A percentile compares a stretch with the other conserved stretches of the same genome.
Conservation (phyloP, 1,140 invertebrate genomes). For the Nylanderia fulva region DNA sequence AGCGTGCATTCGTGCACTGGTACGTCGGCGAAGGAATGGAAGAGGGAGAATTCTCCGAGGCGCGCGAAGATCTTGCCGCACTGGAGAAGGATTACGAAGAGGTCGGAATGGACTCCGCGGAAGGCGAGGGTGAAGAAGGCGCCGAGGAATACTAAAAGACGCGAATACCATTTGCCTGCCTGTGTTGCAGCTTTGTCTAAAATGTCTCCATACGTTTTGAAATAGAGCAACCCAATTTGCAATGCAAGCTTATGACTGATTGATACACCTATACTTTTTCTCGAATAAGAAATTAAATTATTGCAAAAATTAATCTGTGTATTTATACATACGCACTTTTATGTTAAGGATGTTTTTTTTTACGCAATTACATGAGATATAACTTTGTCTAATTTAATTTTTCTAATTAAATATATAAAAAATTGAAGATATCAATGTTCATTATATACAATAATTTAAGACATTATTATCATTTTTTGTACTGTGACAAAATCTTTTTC, state of each 20-base stretch:
- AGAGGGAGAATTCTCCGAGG: constrained; percentile 72
- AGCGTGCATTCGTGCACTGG: constrained; percentile 73
- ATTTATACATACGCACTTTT: not conserved
- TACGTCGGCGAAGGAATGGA: constrained; percentile 74
- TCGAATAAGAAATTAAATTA: not conserved
- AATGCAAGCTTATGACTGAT: constrained; percentile 1
- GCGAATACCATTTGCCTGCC: not conserved
- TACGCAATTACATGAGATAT: not conserved
- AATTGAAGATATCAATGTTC: not conserved
- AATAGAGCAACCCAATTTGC: constrained; percentile 65
- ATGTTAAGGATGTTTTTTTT: no score
- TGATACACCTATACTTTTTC: not conserved
- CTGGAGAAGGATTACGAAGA: constrained; percentile 73
- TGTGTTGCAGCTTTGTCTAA: constrained; percentile 35
- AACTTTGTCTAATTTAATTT: not conserved
- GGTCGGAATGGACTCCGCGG: constrained; percentile 72
- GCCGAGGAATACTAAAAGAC: constrained; percentile 71
- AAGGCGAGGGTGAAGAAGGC: constrained; percentile 70
- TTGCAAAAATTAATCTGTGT: not conserved
- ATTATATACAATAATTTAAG: not conserved
- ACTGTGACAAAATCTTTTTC: not conserved
- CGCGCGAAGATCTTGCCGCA: constrained; percentile 71
- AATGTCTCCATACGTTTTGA: constrained; percentile 44
- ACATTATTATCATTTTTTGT: not conserved
- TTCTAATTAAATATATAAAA: not conserved